Evolutionary conservation across 2,888 invertebrate species (phyloP).

Genomic region (Luffia ferchaultella): DNA sequence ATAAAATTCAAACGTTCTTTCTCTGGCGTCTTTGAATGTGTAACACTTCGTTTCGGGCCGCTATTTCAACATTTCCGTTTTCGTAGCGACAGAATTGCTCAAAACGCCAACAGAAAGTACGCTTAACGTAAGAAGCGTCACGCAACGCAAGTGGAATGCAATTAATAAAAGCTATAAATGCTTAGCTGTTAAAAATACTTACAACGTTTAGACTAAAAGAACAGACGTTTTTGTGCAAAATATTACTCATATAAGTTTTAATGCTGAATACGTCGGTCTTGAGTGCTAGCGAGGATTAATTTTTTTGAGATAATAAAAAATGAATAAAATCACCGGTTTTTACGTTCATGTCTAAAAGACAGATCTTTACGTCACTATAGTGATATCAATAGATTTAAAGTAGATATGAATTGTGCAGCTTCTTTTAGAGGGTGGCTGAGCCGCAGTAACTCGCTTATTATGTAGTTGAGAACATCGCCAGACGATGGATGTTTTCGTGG

Average conservation of each 20-base stretch:
- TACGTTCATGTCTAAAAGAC: too few relatives aligned
- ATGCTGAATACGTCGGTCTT: too few relatives aligned
- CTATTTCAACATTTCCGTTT: background rate
- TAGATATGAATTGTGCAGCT: background rate
- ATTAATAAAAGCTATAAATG: background rate
- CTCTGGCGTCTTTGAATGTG: background rate
- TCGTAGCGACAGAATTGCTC: background rate
- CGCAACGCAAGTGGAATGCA: background rate
- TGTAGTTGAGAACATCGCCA: background rate
- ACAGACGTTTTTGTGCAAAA: too few relatives aligned
- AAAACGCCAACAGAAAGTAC: background rate
- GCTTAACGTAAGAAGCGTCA: background rate
- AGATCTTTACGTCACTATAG: too few relatives aligned
- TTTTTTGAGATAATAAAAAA: too few relatives aligned
- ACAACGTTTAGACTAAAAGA: too few relatives aligned
- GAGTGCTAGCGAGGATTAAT: too few relatives aligned
- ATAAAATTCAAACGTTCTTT: background rate
- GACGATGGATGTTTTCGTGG: background rate
- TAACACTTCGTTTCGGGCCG: background rate
- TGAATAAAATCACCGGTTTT: too few relatives aligned
- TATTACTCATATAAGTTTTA: too few relatives aligned
- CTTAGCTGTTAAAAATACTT: background rate
- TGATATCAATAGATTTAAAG: too few relatives aligned
- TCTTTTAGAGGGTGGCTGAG: background rate
- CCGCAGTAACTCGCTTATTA: background rate